Conservation (phyloP, 2,113 vertebrate species). For the Psittacara wagleri region DNA sequence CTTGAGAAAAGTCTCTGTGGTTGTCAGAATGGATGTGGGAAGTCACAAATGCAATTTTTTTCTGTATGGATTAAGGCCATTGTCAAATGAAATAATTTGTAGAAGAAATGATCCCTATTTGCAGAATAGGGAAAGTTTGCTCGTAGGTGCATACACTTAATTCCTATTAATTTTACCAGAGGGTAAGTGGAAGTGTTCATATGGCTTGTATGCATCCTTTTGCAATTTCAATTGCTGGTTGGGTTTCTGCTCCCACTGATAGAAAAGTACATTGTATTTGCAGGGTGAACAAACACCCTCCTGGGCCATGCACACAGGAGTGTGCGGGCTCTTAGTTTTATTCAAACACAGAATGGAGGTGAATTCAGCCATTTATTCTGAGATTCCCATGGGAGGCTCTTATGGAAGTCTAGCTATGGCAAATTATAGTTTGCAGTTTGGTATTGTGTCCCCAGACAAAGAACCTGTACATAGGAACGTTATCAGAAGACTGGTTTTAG, state of each 20-base stretch:
- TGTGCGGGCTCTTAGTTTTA: neutral
- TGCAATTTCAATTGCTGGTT: neutral
- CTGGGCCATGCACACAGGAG: neutral
- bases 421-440: neutral
- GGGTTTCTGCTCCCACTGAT: neutral
- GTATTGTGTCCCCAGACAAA: neutral
- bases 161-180: neutral
- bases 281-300: neutral
- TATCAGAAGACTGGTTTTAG: neutral
- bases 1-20: neutral
- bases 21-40: neutral
- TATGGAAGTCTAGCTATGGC: neutral
- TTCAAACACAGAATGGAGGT: neutral
- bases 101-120: neutral
- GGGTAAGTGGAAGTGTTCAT: neutral
- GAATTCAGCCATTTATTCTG: neutral
- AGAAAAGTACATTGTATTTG: neutral
- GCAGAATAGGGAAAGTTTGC: neutral
- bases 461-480: neutral
- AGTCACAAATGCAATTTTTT: constrained; percentile 11
- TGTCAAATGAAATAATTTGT: neutral
- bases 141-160: neutral
- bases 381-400: neutral
- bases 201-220: accelerated
- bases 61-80: neutral